These are phyloP conservation scores for Ctenoplectra terminalis DNA, from an alignment of 1,140 invertebrate species.

Conservation along the genomic window DNA sequence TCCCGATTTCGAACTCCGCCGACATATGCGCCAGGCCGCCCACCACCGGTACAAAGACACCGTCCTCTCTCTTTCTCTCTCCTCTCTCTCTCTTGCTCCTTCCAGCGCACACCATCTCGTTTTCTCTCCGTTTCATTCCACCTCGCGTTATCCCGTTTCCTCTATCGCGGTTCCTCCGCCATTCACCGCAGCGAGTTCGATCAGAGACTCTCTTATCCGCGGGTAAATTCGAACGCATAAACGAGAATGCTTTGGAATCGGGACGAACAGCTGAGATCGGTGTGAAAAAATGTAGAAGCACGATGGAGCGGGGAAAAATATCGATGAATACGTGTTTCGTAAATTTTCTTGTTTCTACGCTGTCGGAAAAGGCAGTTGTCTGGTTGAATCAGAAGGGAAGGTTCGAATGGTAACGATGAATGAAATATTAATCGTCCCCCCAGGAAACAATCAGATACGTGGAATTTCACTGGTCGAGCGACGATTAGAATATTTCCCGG, in stretches of 20 bases:
- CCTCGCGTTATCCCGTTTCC: background rate
- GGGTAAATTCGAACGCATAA: background rate
- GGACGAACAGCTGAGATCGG: background rate
- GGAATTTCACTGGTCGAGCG: background rate
- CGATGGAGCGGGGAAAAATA: too few species aligned
- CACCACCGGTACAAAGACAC: constrained; percentile 42
- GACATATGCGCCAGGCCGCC: constrained; percentile 55
- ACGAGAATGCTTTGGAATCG: background rate
- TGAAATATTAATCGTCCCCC: background rate
- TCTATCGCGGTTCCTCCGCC: background rate
- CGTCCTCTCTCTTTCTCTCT: constrained; percentile 1
- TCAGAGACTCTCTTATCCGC: background rate
- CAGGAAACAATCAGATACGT: background rate
- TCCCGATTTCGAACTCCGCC: constrained; percentile 68
- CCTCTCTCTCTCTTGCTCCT: background rate
- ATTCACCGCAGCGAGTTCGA: background rate
- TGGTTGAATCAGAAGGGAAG: background rate
- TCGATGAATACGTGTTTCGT: too few species aligned
- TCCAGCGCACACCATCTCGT: too few species aligned
- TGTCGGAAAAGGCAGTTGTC: too few species aligned
- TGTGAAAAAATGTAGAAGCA: background rate
- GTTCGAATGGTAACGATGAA: background rate
- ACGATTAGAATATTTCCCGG: background rate
- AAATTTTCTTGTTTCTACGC: too few species aligned
- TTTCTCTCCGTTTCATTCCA: background rate